These are phyloP conservation scores for Aphaenogaster ashmeadi DNA, from an alignment of 1,140 invertebrate genomes.

Conservation along the genomic window DNA sequence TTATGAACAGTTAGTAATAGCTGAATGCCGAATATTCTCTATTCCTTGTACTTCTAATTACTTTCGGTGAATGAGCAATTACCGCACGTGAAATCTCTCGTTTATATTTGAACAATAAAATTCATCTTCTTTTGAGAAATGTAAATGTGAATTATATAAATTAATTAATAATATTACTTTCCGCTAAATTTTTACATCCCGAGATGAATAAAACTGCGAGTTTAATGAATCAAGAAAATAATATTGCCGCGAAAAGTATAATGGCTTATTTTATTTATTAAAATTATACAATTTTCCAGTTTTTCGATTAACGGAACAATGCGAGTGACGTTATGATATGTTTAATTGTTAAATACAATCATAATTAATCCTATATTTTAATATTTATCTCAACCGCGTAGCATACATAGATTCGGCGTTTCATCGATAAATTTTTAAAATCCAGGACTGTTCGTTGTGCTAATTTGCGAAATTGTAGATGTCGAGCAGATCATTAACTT, in stretches of 20 bases:
- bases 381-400: background rate
- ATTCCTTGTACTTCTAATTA: background rate
- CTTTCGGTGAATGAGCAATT: background rate
- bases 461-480: background rate
- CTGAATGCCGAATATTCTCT: background rate
- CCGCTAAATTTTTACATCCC: background rate
- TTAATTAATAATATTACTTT: slow-evolving; percentile 15
- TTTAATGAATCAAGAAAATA: slow-evolving; percentile 20
- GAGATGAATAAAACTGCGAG: slow-evolving; percentile 13
- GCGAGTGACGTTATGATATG: background rate
- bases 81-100: background rate
- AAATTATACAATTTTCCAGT: background rate
- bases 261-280: slow-evolving; percentile 1
- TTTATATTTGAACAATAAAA: background rate
- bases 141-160: background rate
- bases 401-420: background rate
- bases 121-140: background rate
- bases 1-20: background rate
- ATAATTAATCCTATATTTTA: slow-evolving; percentile 12
- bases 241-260: background rate
- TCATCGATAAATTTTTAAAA: slow-evolving; percentile 19
- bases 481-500: background rate
- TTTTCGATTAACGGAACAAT: background rate
- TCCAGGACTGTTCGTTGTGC: background rate
- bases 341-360: background rate